These are phyloP conservation scores for Mola mola DNA, from an alignment of 2,113 vertebrate species.

Conservation along the genomic window DNA sequence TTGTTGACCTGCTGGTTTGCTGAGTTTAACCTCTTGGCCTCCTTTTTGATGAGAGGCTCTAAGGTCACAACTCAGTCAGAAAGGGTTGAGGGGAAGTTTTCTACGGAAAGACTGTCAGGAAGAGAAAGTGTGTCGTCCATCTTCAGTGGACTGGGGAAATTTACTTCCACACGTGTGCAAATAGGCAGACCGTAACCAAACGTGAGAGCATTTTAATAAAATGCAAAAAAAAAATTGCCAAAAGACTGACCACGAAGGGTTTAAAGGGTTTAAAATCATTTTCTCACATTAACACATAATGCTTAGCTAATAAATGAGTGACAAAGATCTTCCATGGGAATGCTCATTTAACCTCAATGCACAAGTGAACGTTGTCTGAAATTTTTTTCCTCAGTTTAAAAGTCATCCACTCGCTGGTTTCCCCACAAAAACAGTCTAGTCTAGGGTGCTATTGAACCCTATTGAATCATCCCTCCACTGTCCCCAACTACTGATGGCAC, in stretches of 20 bases:
- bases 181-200: background rate
- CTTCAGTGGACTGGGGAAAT: constrained; percentile 8
- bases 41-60: constrained; percentile 51
- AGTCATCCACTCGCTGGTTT: constrained; percentile 56
- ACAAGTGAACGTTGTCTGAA: constrained; percentile 42
- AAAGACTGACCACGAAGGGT: constrained; percentile 2
- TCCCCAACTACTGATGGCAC: constrained; percentile 39
- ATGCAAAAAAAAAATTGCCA: too few relatives aligned
- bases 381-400: constrained; percentile 29
- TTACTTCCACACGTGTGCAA: constrained; percentile 2
- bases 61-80: constrained; percentile 53
- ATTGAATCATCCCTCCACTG: constrained; percentile 53
- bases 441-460: constrained; percentile 43
- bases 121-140: constrained; percentile 54
- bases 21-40: constrained; percentile 69
- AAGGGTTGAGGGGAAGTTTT: constrained; percentile 45
- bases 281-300: constrained; percentile 16
- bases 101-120: constrained; percentile 31
- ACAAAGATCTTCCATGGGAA: constrained; percentile 47
- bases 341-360: constrained; percentile 9
- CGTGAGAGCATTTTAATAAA: too few relatives aligned
- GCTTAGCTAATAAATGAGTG: constrained; percentile 30
- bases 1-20: constrained; percentile 66
- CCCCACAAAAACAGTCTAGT: constrained; percentile 54
- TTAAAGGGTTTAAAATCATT: constrained; percentile 20